phyloP scores from a whole-genome alignment of 2,888 invertebrate genomes.

The Lumbricus terrestris region DNA sequence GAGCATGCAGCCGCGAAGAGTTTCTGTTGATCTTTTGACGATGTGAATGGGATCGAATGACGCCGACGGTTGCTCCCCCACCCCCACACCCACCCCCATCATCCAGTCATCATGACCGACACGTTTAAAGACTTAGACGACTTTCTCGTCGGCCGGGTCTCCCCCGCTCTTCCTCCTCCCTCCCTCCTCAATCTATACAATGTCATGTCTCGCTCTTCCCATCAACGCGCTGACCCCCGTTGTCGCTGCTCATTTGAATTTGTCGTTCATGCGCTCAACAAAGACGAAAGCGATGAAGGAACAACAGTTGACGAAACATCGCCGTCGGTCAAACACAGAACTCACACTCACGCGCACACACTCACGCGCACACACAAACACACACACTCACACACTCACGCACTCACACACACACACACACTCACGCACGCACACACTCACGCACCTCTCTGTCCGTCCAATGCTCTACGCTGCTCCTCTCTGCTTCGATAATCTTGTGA shows the following conservation, averaged over 20 bases:
- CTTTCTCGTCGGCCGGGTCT: background rate
- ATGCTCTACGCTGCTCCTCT: too few species aligned
- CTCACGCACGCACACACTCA: too few species aligned
- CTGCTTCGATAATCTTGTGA: background rate
- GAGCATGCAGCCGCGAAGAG: background rate
- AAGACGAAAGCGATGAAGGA: background rate
- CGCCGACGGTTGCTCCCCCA: background rate
- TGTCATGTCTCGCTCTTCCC: background rate
- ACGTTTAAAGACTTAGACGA: background rate
- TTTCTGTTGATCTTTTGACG: background rate
- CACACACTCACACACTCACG: too few species aligned
- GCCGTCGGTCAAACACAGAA: background rate
- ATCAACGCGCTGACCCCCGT: constrained; percentile 3
- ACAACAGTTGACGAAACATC: background rate
- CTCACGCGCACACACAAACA: too few species aligned
- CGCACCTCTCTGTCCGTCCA: too few species aligned
- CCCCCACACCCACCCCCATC: too few species aligned
- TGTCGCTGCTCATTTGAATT: background rate
- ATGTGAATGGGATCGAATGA: background rate
- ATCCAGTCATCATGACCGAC: background rate
- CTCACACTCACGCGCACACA: too few species aligned
- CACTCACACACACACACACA: too few species aligned
- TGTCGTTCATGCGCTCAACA: constrained; percentile 3
- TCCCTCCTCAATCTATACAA: too few species aligned
- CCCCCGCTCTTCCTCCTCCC: background rate